Conservation (phyloP, 2,113 vertebrate species). For the Aptenodytes patagonicus region DNA sequence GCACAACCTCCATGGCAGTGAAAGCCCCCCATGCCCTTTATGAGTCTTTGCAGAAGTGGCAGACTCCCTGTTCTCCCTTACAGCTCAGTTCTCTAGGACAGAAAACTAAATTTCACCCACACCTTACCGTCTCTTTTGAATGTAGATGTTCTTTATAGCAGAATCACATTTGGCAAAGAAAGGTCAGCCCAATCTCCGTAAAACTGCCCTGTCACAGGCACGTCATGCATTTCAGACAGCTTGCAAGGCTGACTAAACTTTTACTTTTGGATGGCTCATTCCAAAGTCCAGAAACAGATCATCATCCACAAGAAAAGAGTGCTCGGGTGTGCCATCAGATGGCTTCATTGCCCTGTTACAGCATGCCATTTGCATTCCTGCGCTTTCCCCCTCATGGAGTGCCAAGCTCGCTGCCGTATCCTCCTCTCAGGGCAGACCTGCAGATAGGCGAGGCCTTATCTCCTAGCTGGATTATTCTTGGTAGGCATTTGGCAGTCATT, state of each 20-base stretch:
- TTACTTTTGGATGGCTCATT: slow-evolving; percentile 45
- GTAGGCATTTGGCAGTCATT: background rate
- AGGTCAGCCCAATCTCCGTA: background rate
- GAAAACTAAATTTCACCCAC: background rate
- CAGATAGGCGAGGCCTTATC: background rate
- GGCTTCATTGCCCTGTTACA: background rate
- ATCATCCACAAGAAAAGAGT: background rate
- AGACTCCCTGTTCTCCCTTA: background rate
- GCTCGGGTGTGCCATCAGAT: background rate
- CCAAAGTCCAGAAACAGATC: slow-evolving; percentile 31
- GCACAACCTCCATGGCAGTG: background rate
- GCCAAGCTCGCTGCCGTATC: rapidly evolving
- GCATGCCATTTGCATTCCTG: background rate
- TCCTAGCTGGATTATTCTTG: background rate
- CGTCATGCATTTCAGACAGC: background rate
- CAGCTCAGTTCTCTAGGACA: background rate
- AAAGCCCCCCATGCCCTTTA: background rate
- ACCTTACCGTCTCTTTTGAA: background rate
- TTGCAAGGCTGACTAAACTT: slow-evolving; percentile 46
- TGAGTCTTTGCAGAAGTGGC: background rate
- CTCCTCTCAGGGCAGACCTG: background rate
- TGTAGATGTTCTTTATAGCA: background rate
- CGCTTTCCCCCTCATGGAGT: rapidly evolving
- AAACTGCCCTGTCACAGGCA: background rate
- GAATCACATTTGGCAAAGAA: background rate